A percentile compares a stretch with the other conserved stretches of the same genome.
phyloP scores from a whole-genome alignment of 2,888 invertebrate genomes.

The Pterobdella sp. region DNA sequence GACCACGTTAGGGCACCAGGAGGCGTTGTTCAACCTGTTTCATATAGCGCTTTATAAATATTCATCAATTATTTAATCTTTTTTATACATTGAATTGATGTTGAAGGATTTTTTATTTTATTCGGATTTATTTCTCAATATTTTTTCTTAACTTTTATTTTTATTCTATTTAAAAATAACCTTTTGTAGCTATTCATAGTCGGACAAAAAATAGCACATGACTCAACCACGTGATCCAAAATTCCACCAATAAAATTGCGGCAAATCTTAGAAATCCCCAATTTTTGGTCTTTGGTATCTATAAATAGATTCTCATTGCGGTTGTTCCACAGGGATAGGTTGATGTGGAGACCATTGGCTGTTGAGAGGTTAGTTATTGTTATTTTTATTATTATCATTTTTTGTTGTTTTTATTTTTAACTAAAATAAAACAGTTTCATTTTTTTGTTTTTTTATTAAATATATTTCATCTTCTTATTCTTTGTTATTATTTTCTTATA shows the following conservation, averaged over 20 bases:
- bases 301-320: slow-evolving; percentile 5
- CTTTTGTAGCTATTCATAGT: slow-evolving; percentile 42
- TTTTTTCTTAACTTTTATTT: too few species aligned
- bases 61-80: too few species aligned
- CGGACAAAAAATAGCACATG: slow-evolving; percentile 40
- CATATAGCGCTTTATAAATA: too few species aligned
- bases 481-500: too few species aligned
- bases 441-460: too few species aligned
- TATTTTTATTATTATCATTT: background rate
- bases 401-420: too few species aligned
- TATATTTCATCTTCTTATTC: too few species aligned
- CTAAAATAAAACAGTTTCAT: too few species aligned
- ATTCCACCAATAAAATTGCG: slow-evolving; percentile 40
- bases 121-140: too few species aligned
- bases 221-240: slow-evolving; percentile 36
- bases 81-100: too few species aligned
- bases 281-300: slow-evolving; percentile 26
- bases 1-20: slow-evolving; percentile 38
- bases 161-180: slow-evolving; percentile 12
- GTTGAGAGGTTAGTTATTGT: background rate
- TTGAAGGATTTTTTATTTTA: too few species aligned
- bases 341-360: slow-evolving; percentile 39
- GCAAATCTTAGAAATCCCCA: slow-evolving; percentile 34
- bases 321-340: slow-evolving; percentile 38
- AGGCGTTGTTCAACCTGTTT: slow-evolving; percentile 36